A percentile compares a stretch with the other conserved stretches of the same genome.
These are phyloP conservation scores for Cygnus atratus DNA, from an alignment of 2,113 vertebrate species.

Conservation along the genomic window DNA sequence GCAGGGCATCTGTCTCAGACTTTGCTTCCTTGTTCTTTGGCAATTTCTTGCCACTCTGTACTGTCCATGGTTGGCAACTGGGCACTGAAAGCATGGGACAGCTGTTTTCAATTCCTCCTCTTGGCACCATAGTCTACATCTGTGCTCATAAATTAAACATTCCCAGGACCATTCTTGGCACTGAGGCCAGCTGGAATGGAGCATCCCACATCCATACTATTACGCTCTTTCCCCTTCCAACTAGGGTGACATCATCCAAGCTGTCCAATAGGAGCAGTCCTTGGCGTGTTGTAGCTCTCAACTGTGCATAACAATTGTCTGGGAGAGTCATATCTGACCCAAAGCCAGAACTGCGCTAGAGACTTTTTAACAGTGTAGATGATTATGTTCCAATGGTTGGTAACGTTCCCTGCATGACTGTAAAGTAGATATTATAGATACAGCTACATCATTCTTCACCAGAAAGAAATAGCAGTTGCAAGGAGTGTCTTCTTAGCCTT, in stretches of 20 bases:
- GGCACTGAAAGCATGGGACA: neutral
- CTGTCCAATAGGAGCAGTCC: neutral
- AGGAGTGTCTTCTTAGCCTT: neutral
- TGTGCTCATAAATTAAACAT: conserved; percentile 54
- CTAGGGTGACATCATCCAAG: conserved; percentile 9
- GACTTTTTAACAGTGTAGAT: neutral
- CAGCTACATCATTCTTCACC: neutral
- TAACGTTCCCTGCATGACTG: neutral
- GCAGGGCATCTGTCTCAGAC: neutral
- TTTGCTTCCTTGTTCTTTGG: neutral
- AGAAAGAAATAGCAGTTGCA: neutral
- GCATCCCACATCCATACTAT: neutral
- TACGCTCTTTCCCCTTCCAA: neutral
- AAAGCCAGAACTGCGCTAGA: neutral
- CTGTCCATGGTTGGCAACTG: neutral
- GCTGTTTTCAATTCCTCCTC: conserved; percentile 22
- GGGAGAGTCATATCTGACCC: neutral
- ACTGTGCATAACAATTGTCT: neutral
- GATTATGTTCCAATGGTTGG: neutral
- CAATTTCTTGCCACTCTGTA: neutral
- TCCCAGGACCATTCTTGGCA: neutral
- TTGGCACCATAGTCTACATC: neutral
- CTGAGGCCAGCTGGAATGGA: conserved; percentile 37
- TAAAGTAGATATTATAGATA: neutral
- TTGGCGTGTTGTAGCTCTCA: neutral